Evolutionary conservation across 64 coral and sea anemone species (phyloP).

Genomic region (Montipora foliosa): DNA sequence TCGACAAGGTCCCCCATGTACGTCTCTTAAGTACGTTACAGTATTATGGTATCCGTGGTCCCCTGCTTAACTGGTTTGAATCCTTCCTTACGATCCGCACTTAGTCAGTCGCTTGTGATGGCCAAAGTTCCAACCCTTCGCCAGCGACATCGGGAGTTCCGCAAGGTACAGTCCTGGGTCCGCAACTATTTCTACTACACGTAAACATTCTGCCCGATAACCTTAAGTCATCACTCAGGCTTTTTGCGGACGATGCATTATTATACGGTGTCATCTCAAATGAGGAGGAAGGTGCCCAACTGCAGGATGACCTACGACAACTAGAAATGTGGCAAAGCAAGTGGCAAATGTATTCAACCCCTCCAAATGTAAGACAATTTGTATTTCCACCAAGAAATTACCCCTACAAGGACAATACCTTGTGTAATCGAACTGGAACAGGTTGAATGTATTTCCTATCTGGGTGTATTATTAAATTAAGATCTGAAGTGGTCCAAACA

Average conservation of each 20-base stretch:
- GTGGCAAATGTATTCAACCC: constrained; percentile 51
- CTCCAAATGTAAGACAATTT: constrained; percentile 56
- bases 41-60: constrained; percentile 46
- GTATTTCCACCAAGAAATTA: constrained; percentile 53
- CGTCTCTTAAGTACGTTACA: constrained; percentile 52
- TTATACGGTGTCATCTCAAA: constrained; percentile 29
- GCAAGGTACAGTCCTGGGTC: constrained; percentile 55
- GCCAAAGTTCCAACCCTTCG: constrained; percentile 15
- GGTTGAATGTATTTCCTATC: constrained; percentile 35
- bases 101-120: constrained; percentile 51
- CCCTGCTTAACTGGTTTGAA: constrained; percentile 52
- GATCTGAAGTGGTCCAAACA: constrained; percentile 71
- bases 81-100: constrained; percentile 44
- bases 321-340: constrained; percentile 9
- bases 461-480: constrained; percentile 6
- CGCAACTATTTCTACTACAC: constrained; percentile 36
- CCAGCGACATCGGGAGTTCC: constrained; percentile 38
- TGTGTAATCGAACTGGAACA: constrained; percentile 47
- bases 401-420: constrained; percentile 55
- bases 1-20: constrained; percentile 42
- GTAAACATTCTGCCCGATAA: constrained; percentile 52
- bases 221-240: constrained; percentile 48
- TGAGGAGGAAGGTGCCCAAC: constrained; percentile 50
- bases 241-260: constrained; percentile 56
- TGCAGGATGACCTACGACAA: constrained; percentile 8